Evolutionary conservation across 1,140 invertebrate genomes (phyloP).

Genomic region (Dreissena rostriformis): DNA sequence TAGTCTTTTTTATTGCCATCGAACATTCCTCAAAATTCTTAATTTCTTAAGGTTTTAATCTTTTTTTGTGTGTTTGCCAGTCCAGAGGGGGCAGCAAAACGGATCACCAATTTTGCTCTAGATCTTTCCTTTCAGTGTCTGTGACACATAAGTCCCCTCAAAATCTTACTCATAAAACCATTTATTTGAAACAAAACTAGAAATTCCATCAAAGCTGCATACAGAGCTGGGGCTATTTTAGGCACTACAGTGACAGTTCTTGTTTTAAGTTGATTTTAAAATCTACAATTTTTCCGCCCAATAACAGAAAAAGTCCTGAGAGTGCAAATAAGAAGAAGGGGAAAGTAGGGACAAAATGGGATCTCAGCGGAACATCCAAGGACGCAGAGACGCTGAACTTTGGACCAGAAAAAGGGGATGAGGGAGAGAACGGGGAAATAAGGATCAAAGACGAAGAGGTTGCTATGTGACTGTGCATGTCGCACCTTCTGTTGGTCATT

Average conservation of each 20-base stretch:
- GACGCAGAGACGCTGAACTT: constrained; percentile 18
- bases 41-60: too few species aligned
- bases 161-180: neutral
- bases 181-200: neutral
- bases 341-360: constrained; percentile 37
- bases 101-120: too few species aligned
- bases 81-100: too few species aligned
- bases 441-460: constrained; percentile 41
- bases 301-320: constrained; percentile 32
- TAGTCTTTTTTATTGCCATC: too few species aligned
- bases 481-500: too few species aligned
- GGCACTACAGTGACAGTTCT: neutral
- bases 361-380: constrained; percentile 23
- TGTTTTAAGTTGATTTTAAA: neutral
- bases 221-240: neutral
- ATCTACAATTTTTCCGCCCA: neutral
- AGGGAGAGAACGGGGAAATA: neutral
- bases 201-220: neutral
- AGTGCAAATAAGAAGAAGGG: constrained; percentile 31
- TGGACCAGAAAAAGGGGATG: constrained; percentile 1
- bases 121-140: too few species aligned
- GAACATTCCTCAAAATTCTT: too few species aligned
- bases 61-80: too few species aligned
- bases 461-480: too few species aligned
- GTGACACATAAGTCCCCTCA: too few species aligned